Evolutionary conservation across 2,113 vertebrate species (phyloP).

Genomic region (Tyrannus savana): DNA sequence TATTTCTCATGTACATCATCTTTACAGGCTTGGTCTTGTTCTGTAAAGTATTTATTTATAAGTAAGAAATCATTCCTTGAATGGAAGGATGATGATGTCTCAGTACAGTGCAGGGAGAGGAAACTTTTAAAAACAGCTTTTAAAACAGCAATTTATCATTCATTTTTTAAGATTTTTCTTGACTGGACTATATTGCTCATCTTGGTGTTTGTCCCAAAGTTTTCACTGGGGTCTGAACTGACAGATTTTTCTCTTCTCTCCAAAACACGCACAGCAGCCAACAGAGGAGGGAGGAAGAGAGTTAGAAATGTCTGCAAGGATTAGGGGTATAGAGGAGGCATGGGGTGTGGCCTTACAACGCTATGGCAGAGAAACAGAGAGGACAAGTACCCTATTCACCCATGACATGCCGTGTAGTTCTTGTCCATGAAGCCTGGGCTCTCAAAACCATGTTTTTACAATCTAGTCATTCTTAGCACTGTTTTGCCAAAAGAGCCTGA

Average conservation of each 20-base stretch:
- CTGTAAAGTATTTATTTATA: slow-evolving; percentile 55
- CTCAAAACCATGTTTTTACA: background rate
- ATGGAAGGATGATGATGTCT: background rate
- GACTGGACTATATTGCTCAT: background rate
- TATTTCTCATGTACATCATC: slow-evolving; percentile 79
- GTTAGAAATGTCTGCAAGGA: background rate
- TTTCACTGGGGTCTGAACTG: background rate
- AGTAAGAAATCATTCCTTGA: background rate
- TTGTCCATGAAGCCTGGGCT: background rate
- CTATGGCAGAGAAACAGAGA: background rate
- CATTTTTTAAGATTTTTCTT: background rate
- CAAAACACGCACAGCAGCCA: background rate
- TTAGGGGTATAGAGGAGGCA: background rate
- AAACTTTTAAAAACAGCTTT: background rate
- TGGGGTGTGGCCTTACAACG: background rate
- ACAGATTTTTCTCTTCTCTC: background rate
- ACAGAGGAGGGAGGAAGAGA: background rate
- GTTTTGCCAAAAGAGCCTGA: background rate
- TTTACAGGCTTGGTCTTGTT: slow-evolving; percentile 79
- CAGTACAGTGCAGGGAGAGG: background rate
- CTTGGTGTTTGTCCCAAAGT: background rate
- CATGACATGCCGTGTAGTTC: background rate
- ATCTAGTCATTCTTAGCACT: background rate
- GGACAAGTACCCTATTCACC: rapidly evolving
- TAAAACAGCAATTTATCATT: background rate